Evolutionary conservation across 2,113 vertebrate species (phyloP), one percentile per base, ranked within the genome.

Genomic region (Myotis brandtii): DNA sequence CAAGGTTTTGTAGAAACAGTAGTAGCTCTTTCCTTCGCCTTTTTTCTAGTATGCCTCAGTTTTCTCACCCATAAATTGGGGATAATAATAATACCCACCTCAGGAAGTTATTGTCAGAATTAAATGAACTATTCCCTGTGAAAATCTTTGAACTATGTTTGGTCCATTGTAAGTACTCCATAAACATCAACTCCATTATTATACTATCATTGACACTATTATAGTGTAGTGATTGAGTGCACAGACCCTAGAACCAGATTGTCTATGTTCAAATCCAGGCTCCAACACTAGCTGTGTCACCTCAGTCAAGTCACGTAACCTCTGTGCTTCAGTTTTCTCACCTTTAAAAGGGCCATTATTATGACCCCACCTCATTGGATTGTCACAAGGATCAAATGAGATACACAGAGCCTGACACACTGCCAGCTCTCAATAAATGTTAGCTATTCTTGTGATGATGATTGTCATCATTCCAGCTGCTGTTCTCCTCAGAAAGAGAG

Each of bases 101-200:
- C 56, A 48, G 75, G 75, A 92, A 92, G 20, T 83, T 37, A 10
- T 70, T 73, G 34, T 40, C 52, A 92, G 40, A 76, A 86, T 86
- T 48, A 95, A 92, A 69, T 3, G 11, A 91, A 48, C 27, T 73
- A 52, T 27, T 85, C 30, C 70, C 40, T 34, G 37, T 21, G 16
- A 89, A 90, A 88, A 46, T 20, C 25, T 94, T 64, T 80, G 64
- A 89, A 73, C 40, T 56, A 48, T 69, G 40, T 23, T 54, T 86
- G 80, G 43, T 32, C 54, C 16, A 27, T 17, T 69, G 25, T 21
- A 88, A 94, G 52, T 46, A 66, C 67, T 93, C 73, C 72, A 86
- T 77, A 89, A 69, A 94, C 75, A 96, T 67, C 46, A 97, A 67
- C 17, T 96, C 66, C 72, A 79, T 89, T 87, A 34, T 89, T 48